These are phyloP conservation scores for Sphaerophoria rueppellii DNA, from an alignment of 2,888 invertebrate species.

Conservation along the genomic window DNA sequence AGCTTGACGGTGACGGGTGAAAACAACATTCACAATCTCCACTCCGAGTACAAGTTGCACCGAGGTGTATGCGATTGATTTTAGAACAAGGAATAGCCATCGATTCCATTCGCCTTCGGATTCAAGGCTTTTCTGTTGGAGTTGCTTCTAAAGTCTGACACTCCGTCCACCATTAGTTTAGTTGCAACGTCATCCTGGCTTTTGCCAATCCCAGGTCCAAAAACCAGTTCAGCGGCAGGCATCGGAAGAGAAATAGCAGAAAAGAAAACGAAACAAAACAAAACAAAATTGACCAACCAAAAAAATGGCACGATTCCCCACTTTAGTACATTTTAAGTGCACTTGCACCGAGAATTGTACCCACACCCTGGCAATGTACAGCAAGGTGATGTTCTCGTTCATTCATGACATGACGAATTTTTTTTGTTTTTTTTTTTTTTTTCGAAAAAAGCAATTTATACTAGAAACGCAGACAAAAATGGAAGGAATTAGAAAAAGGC, in stretches of 20 bases:
- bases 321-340: constrained; percentile 58
- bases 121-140: neutral
- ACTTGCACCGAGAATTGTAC: constrained; percentile 45
- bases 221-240: no score
- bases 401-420: constrained; percentile 42
- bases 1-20: neutral
- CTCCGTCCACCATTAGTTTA: neutral
- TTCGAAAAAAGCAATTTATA: constrained; percentile 12
- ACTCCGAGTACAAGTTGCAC: constrained; percentile 1
- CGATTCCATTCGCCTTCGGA: constrained; percentile 24
- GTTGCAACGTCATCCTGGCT: no score
- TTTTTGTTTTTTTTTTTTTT: no score
- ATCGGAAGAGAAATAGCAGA: no score
- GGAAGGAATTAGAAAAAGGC: neutral
- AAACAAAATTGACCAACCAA: neutral
- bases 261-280: no score
- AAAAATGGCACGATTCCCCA: constrained; percentile 45
- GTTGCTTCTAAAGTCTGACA: neutral
- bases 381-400: constrained; percentile 11
- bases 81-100: constrained; percentile 27
- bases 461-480: neutral
- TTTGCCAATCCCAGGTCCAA: no score
- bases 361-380: neutral
- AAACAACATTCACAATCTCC: neutral
- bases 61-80: neutral